These are phyloP conservation scores for Eunapius fragilis DNA, from an alignment of 37 sponge, comb jelly and placozoan genomes.

Conservation along the genomic window DNA sequence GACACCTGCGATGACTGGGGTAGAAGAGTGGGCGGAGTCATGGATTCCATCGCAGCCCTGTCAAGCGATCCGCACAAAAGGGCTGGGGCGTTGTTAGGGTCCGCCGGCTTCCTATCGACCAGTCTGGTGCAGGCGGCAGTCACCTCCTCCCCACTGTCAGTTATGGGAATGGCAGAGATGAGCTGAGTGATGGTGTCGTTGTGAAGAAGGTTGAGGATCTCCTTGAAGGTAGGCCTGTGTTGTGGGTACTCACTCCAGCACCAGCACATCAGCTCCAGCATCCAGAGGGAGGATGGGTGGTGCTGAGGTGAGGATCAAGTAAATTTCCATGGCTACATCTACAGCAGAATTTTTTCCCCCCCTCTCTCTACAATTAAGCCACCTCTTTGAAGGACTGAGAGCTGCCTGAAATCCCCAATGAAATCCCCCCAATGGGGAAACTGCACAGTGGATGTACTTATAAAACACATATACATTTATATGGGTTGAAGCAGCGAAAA, in stretches of 20 bases:
- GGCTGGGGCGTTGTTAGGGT: background rate
- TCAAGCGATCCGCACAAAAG: background rate
- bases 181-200: no score
- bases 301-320: no score
- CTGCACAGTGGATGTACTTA: no score
- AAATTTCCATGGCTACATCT: no score
- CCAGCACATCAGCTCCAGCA: constrained; percentile 90
- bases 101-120: background rate
- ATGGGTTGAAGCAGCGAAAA: no score
- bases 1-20: background rate
- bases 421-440: no score
- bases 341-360: no score
- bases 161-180: no score
- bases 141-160: constrained; percentile 8
- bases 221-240: constrained; percentile 65
- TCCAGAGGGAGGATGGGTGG: constrained; percentile 35
- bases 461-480: no score
- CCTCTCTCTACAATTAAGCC: no score
- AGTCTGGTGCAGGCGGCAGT: constrained; percentile 35
- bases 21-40: background rate
- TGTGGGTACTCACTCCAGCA: constrained; percentile 82
- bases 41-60: background rate
- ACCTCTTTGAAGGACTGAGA: no score
- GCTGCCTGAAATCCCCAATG: no score
- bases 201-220: constrained; percentile 26